Evolutionary conservation across 2,797 vertebrate species (phyloP).

Genomic region (Coccyzus lansbergi): DNA sequence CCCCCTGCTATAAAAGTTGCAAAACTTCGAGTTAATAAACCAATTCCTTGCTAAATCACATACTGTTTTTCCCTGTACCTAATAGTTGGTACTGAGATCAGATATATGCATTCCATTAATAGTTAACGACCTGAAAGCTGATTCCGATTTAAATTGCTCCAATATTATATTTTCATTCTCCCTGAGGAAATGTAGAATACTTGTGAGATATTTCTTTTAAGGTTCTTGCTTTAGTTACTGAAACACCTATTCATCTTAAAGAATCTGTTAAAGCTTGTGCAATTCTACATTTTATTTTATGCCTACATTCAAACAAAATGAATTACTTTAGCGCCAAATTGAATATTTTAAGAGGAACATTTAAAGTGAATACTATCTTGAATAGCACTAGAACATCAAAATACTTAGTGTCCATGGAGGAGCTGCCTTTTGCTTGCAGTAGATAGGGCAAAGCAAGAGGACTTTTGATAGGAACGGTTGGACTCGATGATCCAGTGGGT

Average conservation of each 20-base stretch:
- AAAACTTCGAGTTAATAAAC: neutral
- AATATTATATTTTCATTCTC: neutral
- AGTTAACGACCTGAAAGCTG: neutral
- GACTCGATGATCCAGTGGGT: too few relatives aligned
- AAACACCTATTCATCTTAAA: neutral
- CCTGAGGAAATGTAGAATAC: neutral
- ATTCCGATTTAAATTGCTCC: neutral
- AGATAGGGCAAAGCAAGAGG: neutral
- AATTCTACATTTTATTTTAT: neutral
- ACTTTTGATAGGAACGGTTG: too few relatives aligned
- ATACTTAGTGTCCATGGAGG: neutral
- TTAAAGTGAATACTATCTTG: neutral
- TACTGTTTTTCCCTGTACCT: neutral
- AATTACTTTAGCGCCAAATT: neutral
- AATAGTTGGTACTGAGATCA: neutral
- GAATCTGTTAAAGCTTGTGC: neutral
- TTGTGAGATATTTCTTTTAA: neutral
- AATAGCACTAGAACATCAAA: neutral
- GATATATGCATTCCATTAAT: neutral
- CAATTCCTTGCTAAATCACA: neutral
- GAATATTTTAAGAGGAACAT: neutral
- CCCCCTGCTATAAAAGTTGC: neutral
- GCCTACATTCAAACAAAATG: neutral
- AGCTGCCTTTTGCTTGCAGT: neutral
- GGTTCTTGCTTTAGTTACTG: neutral